Percentiles rank a stretch among this genome's conserved stretches.
Conservation (phyloP, 2,113 vertebrate genomes). For the Sander lucioperca region DNA sequence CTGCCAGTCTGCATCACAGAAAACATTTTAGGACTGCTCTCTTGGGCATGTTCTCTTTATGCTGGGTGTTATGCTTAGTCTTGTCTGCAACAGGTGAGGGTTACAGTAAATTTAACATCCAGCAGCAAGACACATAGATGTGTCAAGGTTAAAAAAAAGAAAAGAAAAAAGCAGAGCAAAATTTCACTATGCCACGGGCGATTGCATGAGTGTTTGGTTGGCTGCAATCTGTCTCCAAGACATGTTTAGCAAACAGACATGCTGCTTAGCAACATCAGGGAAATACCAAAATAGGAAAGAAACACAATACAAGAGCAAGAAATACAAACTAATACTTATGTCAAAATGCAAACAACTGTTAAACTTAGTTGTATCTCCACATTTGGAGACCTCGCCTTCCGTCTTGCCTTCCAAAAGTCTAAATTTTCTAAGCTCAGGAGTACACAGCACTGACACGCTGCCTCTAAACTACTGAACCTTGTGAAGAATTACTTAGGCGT, state of each 20-base stretch:
- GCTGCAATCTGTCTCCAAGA: conserved; percentile 40
- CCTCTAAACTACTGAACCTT: neutral
- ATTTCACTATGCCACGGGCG: conserved; percentile 21
- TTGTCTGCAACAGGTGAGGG: neutral
- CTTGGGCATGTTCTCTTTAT: neutral
- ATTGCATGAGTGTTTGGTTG: conserved; percentile 23
- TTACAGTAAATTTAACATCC: neutral
- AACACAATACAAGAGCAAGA: conserved; percentile 17
- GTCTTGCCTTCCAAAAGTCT: neutral
- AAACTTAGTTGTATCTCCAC: neutral
- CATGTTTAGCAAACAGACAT: conserved; percentile 66
- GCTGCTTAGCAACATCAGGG: conserved; percentile 71
- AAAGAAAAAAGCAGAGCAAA: neutral
- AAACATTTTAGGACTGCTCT: conserved; percentile 6
- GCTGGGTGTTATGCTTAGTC: neutral
- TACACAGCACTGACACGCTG: neutral
- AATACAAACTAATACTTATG: neutral
- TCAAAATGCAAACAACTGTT: conserved; percentile 21
- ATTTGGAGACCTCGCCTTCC: neutral
- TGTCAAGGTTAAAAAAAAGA: neutral
- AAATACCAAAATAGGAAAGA: conserved; percentile 51
- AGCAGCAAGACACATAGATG: neutral
- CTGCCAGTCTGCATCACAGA: neutral
- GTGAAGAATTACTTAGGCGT: neutral
- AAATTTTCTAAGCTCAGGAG: neutral